A percentile compares a stretch with the other conserved stretches of the same genome.
Conservation (phyloP, 1,140 invertebrate species). For the Bathynomus jamesi region DNA sequence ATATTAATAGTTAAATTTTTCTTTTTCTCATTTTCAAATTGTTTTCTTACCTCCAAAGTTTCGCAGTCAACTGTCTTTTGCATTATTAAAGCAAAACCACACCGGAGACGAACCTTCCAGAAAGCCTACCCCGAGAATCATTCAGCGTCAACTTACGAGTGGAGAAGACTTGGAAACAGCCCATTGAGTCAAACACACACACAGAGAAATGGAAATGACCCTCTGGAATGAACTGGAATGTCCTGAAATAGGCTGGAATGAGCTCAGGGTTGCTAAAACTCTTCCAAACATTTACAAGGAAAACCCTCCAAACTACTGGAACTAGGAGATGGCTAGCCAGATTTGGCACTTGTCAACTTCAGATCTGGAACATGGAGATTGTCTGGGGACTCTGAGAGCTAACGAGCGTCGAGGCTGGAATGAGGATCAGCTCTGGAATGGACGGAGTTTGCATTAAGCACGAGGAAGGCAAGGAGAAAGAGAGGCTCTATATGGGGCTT, state of each 20-base stretch:
- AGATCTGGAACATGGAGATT: not conserved
- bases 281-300: not conserved
- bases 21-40: too few species aligned
- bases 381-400: not conserved
- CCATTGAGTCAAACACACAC: not conserved
- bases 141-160: not conserved
- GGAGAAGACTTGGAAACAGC: not conserved
- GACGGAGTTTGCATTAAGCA: not conserved
- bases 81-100: not conserved
- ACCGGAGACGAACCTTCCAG: not conserved
- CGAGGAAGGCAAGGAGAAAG: not conserved
- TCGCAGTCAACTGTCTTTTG: not conserved
- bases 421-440: not conserved
- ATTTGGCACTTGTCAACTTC: not conserved
- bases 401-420: not conserved
- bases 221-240: not conserved
- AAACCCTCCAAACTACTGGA: not conserved
- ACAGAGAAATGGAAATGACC: not conserved
- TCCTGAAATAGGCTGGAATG: not conserved
- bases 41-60: too few species aligned
- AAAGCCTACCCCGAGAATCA: not conserved
- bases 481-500: not conserved
- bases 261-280: not conserved
- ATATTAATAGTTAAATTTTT: too few species aligned
- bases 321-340: not conserved